Conservation (phyloP, 2,797 vertebrate genomes). For the Micromesistius poutassou region DNA sequence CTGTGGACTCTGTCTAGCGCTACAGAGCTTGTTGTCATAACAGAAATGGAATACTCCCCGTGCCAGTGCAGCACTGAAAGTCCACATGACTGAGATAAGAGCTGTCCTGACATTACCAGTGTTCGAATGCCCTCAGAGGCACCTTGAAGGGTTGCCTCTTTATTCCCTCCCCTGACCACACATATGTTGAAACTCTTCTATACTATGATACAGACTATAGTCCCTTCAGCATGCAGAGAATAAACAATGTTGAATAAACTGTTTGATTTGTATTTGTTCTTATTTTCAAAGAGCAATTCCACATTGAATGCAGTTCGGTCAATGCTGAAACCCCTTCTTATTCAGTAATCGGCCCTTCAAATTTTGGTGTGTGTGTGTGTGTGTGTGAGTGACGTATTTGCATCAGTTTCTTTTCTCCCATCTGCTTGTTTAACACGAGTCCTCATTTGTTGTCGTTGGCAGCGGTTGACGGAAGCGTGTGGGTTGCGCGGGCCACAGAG, state of each 20-base stretch:
- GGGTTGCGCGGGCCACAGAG: slow-evolving; percentile 46
- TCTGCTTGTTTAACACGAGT: slow-evolving; percentile 8
- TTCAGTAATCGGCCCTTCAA: too few relatives aligned
- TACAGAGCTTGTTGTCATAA: slow-evolving; percentile 66
- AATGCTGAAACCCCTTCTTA: too few relatives aligned
- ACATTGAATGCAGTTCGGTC: too few relatives aligned
- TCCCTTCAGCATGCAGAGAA: not conserved
- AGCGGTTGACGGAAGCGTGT: slow-evolving; percentile 58
- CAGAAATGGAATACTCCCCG: slow-evolving; percentile 51
- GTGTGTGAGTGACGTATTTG: too few relatives aligned
- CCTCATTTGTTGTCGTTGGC: slow-evolving; percentile 29
- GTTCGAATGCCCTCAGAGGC: not conserved
- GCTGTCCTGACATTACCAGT: slow-evolving; percentile 25
- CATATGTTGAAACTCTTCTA: not conserved
- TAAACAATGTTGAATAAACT: too few relatives aligned
- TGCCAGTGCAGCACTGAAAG: slow-evolving; percentile 31
- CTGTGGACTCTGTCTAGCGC: slow-evolving; percentile 32
- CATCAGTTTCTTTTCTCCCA: slow-evolving; percentile 27
- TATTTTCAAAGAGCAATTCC: too few relatives aligned
- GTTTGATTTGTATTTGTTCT: too few relatives aligned
- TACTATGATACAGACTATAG: not conserved
- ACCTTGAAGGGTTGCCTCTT: not conserved
- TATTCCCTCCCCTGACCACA: not conserved
- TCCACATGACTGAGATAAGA: slow-evolving; percentile 24
- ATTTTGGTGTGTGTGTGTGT: too few relatives aligned